These are phyloP conservation scores for Coenonympha glycerion DNA, from an alignment of 2,888 invertebrate species.

Conservation along the genomic window DNA sequence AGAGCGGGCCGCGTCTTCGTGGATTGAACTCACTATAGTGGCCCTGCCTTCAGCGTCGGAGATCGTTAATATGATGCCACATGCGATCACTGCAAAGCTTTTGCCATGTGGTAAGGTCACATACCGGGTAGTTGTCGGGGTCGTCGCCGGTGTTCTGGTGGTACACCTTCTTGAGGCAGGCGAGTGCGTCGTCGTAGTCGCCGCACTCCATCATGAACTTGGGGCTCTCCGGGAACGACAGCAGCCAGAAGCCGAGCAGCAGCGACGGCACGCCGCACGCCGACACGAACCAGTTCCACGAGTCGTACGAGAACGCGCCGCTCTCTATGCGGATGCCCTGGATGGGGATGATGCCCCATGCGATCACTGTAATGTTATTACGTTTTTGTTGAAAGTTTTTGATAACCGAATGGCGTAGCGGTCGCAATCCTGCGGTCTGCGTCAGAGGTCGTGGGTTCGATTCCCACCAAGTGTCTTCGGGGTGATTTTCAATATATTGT, in stretches of 20 bases:
- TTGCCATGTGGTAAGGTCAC: too few relatives aligned
- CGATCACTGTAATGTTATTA: slow-evolving; percentile 75
- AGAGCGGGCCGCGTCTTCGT: too few relatives aligned
- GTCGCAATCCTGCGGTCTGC: too few relatives aligned
- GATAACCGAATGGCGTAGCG: too few relatives aligned
- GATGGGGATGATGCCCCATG: slow-evolving; percentile 86
- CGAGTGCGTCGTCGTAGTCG: slow-evolving; percentile 83
- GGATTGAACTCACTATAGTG: too few relatives aligned
- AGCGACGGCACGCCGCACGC: slow-evolving; percentile 83
- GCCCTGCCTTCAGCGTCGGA: too few relatives aligned
- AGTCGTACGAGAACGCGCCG: slow-evolving; percentile 80
- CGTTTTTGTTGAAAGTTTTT: too few relatives aligned
- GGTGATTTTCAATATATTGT: too few relatives aligned
- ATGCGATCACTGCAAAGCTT: too few relatives aligned
- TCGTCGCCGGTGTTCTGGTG: slow-evolving; percentile 82
- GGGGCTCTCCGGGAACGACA: slow-evolving; percentile 87
- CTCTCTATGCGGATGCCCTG: slow-evolving; percentile 76
- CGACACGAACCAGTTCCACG: slow-evolving; percentile 88
- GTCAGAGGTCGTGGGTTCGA: too few relatives aligned
- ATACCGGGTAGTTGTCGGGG: slow-evolving; percentile 83
- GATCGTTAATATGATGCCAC: too few relatives aligned
- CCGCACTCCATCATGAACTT: slow-evolving; percentile 88
- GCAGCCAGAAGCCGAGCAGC: slow-evolving; percentile 80
- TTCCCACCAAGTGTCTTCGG: too few relatives aligned
- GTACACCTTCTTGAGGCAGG: slow-evolving; percentile 81